These are phyloP conservation scores for Synanthedon formicaeformis DNA, from an alignment of 2,888 invertebrate genomes.

Conservation along the genomic window DNA sequence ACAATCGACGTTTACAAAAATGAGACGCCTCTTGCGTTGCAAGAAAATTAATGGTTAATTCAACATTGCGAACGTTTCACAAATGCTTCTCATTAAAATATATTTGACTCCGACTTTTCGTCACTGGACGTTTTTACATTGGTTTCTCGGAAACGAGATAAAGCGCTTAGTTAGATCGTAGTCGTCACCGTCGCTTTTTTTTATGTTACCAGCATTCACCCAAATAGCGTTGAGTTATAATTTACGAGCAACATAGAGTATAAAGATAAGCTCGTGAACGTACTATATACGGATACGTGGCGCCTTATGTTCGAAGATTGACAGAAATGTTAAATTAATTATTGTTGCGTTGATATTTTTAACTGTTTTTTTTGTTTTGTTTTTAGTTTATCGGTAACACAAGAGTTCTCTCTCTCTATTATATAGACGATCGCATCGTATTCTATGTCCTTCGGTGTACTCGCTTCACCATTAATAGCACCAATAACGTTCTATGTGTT, in stretches of 20 bases:
- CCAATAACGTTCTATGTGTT: conserved; percentile 21
- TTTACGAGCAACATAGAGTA: conserved; percentile 20
- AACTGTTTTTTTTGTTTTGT: conserved; percentile 1
- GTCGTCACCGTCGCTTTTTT: conserved; percentile 14
- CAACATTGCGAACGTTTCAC: conserved; percentile 11
- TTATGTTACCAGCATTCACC: conserved; percentile 29
- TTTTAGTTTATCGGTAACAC: conserved; percentile 14
- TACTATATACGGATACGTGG: conserved; percentile 8
- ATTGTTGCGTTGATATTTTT: conserved; percentile 14
- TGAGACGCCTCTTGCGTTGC: neutral
- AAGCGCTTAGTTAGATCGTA: conserved; percentile 20
- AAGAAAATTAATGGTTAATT: neutral
- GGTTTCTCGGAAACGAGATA: conserved; percentile 41
- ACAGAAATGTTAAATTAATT: conserved; percentile 19
- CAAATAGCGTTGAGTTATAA: conserved; percentile 21
- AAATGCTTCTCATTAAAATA: conserved; percentile 21
- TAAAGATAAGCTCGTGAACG: conserved; percentile 19
- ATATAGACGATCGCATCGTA: neutral
- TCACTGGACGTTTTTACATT: conserved; percentile 24
- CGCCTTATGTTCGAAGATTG: conserved; percentile 13
- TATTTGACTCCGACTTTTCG: conserved; percentile 22
- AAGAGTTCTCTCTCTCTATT: conserved; percentile 1
- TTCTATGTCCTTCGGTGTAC: conserved; percentile 6
- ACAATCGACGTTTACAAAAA: conserved; percentile 4
- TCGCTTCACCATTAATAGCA: conserved; percentile 22